Percentiles rank a stretch among this genome's conserved stretches.
These are phyloP conservation scores for Sebastes trivittatus DNA, from an alignment of 2,797 vertebrate genomes.

Conservation along the genomic window DNA sequence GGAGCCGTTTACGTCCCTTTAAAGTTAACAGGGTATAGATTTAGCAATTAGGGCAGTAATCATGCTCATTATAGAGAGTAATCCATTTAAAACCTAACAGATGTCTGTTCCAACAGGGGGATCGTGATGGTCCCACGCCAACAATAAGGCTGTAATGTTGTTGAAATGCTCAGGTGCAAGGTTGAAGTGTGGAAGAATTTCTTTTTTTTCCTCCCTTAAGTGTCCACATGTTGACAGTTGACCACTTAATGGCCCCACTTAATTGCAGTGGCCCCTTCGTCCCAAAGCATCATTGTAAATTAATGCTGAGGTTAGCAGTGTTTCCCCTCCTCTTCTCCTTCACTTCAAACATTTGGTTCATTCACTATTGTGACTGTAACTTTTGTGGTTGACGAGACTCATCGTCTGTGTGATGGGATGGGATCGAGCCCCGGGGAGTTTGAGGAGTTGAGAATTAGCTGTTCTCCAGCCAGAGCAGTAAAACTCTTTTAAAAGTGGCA, in stretches of 20 bases:
- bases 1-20: constrained; percentile 82
- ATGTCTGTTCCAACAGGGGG: constrained; percentile 79
- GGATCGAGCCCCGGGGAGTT: constrained; percentile 11
- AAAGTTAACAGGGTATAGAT: constrained; percentile 86
- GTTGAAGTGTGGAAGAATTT: constrained; percentile 74
- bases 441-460: constrained; percentile 30
- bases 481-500: constrained; percentile 51
- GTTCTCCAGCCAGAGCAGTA: constrained; percentile 33
- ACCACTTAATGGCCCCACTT: constrained; percentile 82
- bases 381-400: constrained; percentile 20
- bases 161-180: constrained; percentile 84
- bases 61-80: constrained; percentile 85
- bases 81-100: constrained; percentile 88
- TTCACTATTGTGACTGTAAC: constrained; percentile 12
- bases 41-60: constrained; percentile 86
- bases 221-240: constrained; percentile 85
- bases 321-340: constrained; percentile 16
- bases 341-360: constrained; percentile 26
- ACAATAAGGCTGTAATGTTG: constrained; percentile 81
- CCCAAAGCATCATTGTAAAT: constrained; percentile 76
- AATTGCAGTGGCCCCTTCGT: constrained; percentile 79
- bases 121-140: constrained; percentile 73
- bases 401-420: neutral
- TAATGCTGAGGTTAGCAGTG: constrained; percentile 66
- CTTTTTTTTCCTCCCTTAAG: constrained; percentile 62